phyloP scores from a whole-genome alignment of 1,140 invertebrate genomes.

The Tribolium castaneum region DNA sequence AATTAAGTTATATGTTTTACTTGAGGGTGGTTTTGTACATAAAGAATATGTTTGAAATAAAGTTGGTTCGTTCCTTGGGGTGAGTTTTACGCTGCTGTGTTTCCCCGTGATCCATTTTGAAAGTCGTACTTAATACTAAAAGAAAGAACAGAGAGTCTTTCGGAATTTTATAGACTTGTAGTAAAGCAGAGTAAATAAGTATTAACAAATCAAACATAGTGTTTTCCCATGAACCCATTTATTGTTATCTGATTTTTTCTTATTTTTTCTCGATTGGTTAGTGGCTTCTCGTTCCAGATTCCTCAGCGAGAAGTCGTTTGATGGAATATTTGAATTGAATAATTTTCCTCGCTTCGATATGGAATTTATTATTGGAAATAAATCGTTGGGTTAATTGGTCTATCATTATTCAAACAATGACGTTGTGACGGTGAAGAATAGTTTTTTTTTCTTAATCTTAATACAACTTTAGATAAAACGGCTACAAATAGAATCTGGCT shows the following conservation, averaged over 20 bases:
- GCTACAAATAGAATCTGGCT: background rate
- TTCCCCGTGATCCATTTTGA: conserved; percentile 20
- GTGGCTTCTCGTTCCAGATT: background rate
- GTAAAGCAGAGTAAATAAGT: background rate
- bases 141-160: background rate
- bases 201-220: conserved; percentile 5
- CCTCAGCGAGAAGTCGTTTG: background rate
- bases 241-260: background rate
- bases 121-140: background rate
- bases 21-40: conserved; percentile 3
- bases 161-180: background rate
- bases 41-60: conserved; percentile 13
- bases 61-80: conserved; percentile 5
- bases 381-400: background rate
- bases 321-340: no score
- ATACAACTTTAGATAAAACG: background rate
- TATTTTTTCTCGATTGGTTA: background rate
- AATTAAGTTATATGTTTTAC: background rate
- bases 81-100: background rate
- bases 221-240: background rate
- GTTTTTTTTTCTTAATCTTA: background rate
- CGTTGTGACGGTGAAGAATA: background rate
- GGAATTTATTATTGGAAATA: no score
- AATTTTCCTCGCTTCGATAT: no score
- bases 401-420: background rate